Evolutionary conservation across 2,888 invertebrate species (phyloP), one percentile per base, ranked within the genome.

Genomic region (Leptodirus hochenwartii): DNA sequence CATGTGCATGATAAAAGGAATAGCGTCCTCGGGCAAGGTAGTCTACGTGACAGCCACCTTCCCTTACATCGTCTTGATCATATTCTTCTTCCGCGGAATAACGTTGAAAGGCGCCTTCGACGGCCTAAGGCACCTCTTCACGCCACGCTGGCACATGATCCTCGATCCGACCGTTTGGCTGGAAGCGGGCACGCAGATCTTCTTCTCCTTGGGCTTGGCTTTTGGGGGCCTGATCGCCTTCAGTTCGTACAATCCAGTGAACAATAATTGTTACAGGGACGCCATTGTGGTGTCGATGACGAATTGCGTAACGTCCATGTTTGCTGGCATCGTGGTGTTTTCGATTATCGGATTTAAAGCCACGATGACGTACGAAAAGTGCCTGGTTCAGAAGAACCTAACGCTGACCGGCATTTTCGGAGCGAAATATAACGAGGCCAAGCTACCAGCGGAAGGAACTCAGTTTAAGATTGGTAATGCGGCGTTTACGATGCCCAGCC

Each of bases 221-320:
- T 95, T 95, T 44, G 95, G 95, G 8, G 93, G 93, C 5, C 61
- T 95, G 20, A 93, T 95, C 36, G 93, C 93, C 1, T 95, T 93
- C 51, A 84, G 87, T 0, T 93, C 93, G 1, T 95, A 95, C 58
- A 95, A 93, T 56, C 90, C 91, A 1, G 84, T 88, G 2, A 88
- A 91, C 50, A 95, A 95, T 54, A 91, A 95, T 56, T 91, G 90
- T 53, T 88, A 85, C 49, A 66, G 88, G 38, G 95, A 95, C 52
- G 90, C 91, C 5, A 69, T 91, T 30, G 71, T 85, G 59, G 88
- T 95, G 17, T 88, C 90, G 13, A 57, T 88, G 43, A 88, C 88
- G 8, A 93, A 93, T 53, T 88, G 90, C 47, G 72, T 82, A 42
- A 95, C 95, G 1, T 91, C 91, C 2, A 82, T 95, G 77, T 95